Conservation (phyloP, 2,888 invertebrate species). For the Epinotia demarniana region DNA sequence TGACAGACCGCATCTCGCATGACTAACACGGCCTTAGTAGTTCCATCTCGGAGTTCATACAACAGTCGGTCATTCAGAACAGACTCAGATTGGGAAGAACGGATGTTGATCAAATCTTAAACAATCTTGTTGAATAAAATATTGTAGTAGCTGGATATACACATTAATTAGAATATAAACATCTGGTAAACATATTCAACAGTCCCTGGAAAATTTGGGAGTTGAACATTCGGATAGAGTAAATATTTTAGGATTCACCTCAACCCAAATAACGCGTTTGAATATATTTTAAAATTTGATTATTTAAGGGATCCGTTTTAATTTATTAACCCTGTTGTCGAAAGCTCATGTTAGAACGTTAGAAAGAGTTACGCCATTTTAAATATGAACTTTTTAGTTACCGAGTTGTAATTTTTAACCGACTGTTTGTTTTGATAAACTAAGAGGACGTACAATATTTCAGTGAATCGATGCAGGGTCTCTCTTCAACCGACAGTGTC, state of each 20-base stretch:
- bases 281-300: neutral
- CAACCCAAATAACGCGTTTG: neutral
- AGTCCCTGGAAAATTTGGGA: constrained; percentile 16
- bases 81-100: constrained; percentile 15
- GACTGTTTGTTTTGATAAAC: no score
- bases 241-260: constrained; percentile 28
- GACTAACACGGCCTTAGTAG: neutral
- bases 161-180: constrained; percentile 42
- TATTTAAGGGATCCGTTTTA: neutral
- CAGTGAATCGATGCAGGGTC: no score
- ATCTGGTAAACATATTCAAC: constrained; percentile 23
- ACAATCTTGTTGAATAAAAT: constrained; percentile 31
- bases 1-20: neutral
- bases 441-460: no score
- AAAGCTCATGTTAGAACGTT: neutral
- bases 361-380: neutral
- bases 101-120: constrained; percentile 21
- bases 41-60: neutral
- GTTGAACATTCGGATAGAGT: constrained; percentile 28
- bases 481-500: no score
- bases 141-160: constrained; percentile 30
- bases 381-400: neutral
- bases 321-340: neutral
- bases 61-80: neutral
- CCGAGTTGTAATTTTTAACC: no score